A percentile compares a stretch with the other conserved stretches of the same genome.
phyloP scores from a whole-genome alignment of 2,797 vertebrate genomes.

The Falco naumanni region DNA sequence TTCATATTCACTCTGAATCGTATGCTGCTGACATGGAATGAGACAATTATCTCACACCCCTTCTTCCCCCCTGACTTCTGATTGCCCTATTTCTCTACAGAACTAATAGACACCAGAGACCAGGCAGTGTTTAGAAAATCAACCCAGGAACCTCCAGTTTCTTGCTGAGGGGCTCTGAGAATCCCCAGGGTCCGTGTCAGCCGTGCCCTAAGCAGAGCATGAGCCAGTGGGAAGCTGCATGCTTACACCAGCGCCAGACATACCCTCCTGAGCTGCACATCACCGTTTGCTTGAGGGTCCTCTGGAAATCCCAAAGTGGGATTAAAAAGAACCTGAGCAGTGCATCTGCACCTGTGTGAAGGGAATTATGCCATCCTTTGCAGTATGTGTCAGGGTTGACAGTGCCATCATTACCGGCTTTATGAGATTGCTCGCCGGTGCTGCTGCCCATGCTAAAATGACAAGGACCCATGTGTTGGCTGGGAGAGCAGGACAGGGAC shows the following conservation, averaged over 20 bases:
- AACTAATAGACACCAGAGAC: background rate
- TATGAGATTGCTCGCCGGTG: background rate
- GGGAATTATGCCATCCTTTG: background rate
- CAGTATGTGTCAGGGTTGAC: background rate
- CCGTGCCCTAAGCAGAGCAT: background rate
- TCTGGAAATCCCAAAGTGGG: background rate
- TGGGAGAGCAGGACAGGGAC: background rate
- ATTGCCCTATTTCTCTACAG: background rate
- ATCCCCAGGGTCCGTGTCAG: background rate
- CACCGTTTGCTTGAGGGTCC: background rate
- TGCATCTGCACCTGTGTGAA: background rate
- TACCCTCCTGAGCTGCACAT: background rate
- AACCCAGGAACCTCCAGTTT: background rate
- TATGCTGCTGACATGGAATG: background rate
- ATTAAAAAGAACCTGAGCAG: background rate
- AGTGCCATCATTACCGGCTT: background rate
- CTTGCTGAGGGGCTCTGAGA: background rate
- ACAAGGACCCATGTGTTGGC: accelerated
- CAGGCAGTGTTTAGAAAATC: background rate
- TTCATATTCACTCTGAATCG: constrained; percentile 16
- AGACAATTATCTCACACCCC: constrained; percentile 16
- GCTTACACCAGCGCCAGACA: background rate
- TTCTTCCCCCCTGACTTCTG: background rate
- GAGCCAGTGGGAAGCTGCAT: background rate
- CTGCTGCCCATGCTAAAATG: background rate